phyloP scores from a whole-genome alignment of 2,113 vertebrate genomes.

The Cebidichthys violaceus region DNA sequence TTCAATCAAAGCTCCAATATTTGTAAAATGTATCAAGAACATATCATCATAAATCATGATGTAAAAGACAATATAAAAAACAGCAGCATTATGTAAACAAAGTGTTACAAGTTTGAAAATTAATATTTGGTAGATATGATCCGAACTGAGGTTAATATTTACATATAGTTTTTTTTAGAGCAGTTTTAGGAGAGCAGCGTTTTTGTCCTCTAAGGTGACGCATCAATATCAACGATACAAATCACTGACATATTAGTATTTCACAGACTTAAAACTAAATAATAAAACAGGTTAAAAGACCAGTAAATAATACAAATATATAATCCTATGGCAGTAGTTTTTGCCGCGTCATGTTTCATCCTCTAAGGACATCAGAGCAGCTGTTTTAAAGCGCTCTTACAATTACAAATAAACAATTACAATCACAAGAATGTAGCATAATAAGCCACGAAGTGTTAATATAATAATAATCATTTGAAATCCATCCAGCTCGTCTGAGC shows the following conservation, averaged over 20 bases:
- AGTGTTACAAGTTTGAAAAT: too few relatives aligned
- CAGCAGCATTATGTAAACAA: too few relatives aligned
- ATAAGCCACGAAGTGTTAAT: not conserved
- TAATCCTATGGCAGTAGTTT: not conserved
- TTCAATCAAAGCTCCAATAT: too few relatives aligned
- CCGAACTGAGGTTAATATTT: not conserved
- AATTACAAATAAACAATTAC: too few relatives aligned
- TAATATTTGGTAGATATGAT: not conserved
- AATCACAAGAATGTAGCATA: not conserved
- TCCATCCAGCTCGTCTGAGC: not conserved
- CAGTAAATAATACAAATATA: not conserved
- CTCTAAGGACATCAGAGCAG: not conserved
- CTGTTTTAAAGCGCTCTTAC: too few relatives aligned
- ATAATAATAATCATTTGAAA: conserved; percentile 11
- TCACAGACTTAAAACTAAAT: not conserved
- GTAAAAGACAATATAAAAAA: not conserved
- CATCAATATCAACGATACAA: not conserved
- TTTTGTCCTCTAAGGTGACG: too few relatives aligned
- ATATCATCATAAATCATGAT: too few relatives aligned
- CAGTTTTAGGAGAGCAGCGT: not conserved
- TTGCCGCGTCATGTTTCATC: not conserved
- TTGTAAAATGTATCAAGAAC: too few relatives aligned
- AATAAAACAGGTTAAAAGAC: too few relatives aligned
- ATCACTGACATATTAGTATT: not conserved
- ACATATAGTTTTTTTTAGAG: not conserved